phyloP scores from a whole-genome alignment of 2,797 vertebrate genomes.

The Microhierax caerulescens region DNA sequence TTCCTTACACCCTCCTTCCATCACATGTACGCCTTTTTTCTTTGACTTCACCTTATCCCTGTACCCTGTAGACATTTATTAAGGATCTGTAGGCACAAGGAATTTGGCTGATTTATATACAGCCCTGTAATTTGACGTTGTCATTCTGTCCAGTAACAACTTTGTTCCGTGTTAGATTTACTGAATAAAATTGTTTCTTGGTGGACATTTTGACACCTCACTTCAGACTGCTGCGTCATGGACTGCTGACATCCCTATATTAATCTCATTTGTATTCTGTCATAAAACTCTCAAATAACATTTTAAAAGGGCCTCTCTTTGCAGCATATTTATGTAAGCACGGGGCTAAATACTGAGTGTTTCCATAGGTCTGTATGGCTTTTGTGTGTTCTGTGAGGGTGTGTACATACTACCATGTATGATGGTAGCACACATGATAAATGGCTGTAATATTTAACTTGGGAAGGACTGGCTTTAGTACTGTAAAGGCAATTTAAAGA shows the following conservation, averaged over 20 bases:
- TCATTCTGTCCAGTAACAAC: conserved; percentile 48
- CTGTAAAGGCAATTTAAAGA: neutral
- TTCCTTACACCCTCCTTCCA: neutral
- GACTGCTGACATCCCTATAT: conserved; percentile 58
- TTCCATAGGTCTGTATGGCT: neutral
- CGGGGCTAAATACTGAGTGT: neutral
- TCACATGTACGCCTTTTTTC: neutral
- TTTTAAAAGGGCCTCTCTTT: neutral
- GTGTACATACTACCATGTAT: neutral
- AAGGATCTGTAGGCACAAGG: conserved; percentile 10
- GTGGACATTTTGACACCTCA: conserved; percentile 37
- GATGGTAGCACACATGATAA: neutral
- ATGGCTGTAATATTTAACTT: neutral
- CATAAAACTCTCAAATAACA: neutral
- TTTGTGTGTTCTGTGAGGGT: neutral
- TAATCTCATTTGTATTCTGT: conserved; percentile 58
- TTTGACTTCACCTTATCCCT: conserved; percentile 19
- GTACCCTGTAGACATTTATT: conserved; percentile 10
- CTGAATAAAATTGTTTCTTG: conserved; percentile 51
- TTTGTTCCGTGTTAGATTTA: conserved; percentile 54
- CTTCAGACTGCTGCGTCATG: conserved; percentile 31
- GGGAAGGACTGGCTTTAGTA: neutral
- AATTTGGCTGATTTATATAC: conserved; percentile 57
- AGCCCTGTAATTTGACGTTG: conserved; percentile 61
- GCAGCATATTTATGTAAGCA: neutral